Conservation (phyloP, 2,888 invertebrate genomes). For the Lepetodrilus schrolli region DNA sequence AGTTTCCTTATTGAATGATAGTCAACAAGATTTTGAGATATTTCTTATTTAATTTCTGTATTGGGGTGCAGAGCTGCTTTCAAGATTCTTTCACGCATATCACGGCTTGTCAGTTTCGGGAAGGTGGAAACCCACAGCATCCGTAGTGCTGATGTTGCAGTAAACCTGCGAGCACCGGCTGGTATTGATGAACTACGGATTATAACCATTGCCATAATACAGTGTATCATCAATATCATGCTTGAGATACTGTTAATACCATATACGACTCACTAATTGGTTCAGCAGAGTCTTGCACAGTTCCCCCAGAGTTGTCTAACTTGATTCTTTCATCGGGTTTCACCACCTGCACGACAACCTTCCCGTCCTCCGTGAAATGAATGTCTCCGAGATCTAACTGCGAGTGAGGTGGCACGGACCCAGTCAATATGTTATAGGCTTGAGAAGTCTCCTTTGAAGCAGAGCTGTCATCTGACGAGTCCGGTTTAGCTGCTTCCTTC, state of each 20-base stretch:
- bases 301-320: background rate
- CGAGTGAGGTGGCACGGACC: constrained; percentile 70
- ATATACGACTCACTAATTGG: background rate
- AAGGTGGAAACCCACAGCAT: too few species aligned
- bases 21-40: too few species aligned
- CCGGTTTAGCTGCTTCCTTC: constrained; percentile 5
- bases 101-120: too few species aligned
- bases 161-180: too few species aligned
- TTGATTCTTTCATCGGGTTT: background rate
- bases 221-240: background rate
- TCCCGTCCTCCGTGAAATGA: constrained; percentile 65
- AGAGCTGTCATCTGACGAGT: too few species aligned
- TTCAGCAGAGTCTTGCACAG: background rate
- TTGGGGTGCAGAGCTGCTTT: too few species aligned
- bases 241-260: background rate
- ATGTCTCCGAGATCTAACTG: constrained; percentile 71
- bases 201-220: too few species aligned
- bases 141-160: too few species aligned
- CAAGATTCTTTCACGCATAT: too few species aligned
- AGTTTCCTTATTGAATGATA: too few species aligned
- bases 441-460: constrained; percentile 32
- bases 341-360: background rate
- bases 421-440: constrained; percentile 63
- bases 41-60: too few species aligned
- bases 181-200: too few species aligned